Conservation (phyloP, 2,113 vertebrate species). For the Neotoma lepida region DNA sequence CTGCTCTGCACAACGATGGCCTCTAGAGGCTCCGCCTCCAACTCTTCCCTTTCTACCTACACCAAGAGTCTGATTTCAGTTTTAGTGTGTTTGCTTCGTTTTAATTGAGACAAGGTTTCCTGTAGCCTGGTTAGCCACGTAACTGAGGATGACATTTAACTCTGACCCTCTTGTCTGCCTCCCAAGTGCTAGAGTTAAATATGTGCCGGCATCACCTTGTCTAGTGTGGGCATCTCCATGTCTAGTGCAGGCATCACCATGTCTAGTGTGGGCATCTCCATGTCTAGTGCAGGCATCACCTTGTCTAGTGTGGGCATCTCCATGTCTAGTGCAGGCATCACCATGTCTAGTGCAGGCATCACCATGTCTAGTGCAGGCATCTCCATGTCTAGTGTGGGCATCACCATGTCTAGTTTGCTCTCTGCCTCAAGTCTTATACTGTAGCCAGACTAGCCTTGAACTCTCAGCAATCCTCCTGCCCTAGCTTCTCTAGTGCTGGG, state of each 20-base stretch:
- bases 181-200: not conserved
- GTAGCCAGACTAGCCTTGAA: not conserved
- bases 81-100: not conserved
- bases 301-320: too few species aligned
- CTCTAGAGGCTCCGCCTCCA: not conserved
- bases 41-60: not conserved
- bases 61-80: not conserved
- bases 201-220: too few species aligned
- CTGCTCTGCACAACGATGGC: too few species aligned
- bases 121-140: not conserved
- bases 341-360: too few species aligned
- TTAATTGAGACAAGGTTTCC: not conserved
- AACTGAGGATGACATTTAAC: not conserved
- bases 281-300: too few species aligned
- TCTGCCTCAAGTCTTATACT: not conserved
- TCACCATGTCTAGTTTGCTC: not conserved
- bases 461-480: not conserved
- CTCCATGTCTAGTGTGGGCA: too few species aligned
- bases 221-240: too few species aligned
- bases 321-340: too few species aligned
- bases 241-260: too few species aligned
- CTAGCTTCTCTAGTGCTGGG: not conserved
- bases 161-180: not conserved
- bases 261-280: too few species aligned
- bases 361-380: too few species aligned